Evolutionary conservation across 1,140 invertebrate genomes (phyloP).

Genomic region (Rhizoglyphus robini): DNA sequence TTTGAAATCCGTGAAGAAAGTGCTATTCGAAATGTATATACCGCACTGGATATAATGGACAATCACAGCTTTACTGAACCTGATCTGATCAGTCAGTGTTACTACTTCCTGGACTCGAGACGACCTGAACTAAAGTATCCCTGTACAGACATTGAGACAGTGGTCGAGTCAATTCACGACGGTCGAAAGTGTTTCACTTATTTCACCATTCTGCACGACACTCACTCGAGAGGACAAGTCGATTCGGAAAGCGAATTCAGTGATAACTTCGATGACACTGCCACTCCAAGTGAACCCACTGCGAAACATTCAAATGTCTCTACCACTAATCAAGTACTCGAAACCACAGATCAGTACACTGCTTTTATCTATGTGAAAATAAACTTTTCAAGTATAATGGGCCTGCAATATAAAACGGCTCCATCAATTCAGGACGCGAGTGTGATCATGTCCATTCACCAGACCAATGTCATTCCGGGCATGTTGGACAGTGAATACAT

Average conservation of each 20-base stretch:
- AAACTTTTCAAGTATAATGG: too few species aligned
- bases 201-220: too few species aligned
- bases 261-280: too few species aligned
- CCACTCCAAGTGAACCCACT: too few species aligned
- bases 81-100: not conserved
- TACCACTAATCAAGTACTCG: not conserved
- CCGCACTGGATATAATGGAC: not conserved
- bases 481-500: not conserved
- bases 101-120: not conserved
- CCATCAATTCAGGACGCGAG: not conserved
- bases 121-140: not conserved
- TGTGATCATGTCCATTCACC: not conserved
- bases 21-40: not conserved
- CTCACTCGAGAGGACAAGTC: too few species aligned
- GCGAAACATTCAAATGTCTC: too few species aligned
- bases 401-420: too few species aligned
- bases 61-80: not conserved
- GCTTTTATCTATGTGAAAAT: not conserved
- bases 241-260: too few species aligned
- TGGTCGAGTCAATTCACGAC: not conserved
- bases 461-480: not conserved
- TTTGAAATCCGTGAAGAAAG: not conserved
- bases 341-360: not conserved
- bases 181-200: slow-evolving; percentile 10
- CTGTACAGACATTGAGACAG: not conserved